Conservation (phyloP, 1,140 invertebrate genomes). For the Drosophila nigromelanica region DNA sequence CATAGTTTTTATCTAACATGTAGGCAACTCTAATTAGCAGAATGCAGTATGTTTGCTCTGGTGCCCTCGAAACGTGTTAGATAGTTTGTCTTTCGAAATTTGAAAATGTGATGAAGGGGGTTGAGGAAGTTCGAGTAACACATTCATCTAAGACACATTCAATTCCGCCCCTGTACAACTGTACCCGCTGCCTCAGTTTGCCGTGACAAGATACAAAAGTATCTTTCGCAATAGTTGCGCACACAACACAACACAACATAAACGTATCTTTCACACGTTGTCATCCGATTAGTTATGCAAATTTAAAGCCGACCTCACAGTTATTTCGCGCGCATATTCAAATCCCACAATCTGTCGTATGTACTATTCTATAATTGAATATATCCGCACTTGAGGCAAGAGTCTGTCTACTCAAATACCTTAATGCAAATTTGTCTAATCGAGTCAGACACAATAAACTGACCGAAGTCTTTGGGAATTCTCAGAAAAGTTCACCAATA, state of each 20-base stretch:
- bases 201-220: slow-evolving; percentile 11
- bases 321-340: slow-evolving; percentile 64
- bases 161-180: not conserved
- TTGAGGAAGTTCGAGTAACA: not conserved
- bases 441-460: slow-evolving; percentile 38
- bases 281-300: slow-evolving; percentile 40
- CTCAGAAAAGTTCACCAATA: slow-evolving; percentile 23
- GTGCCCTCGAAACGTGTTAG: slow-evolving; percentile 32
- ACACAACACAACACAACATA: not conserved
- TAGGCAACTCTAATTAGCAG: slow-evolving; percentile 54
- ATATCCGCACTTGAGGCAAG: slow-evolving; percentile 54
- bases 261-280: slow-evolving; percentile 25
- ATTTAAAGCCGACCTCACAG: slow-evolving; percentile 38
- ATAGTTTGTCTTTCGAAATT: slow-evolving; percentile 27
- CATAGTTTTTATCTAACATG: slow-evolving; percentile 49
- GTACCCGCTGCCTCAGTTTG: not conserved
- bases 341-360: slow-evolving; percentile 50
- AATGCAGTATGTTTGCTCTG: slow-evolving; percentile 36
- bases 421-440: slow-evolving; percentile 32
- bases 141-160: not conserved
- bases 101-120: not conserved
- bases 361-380: slow-evolving; percentile 65
- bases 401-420: slow-evolving; percentile 17
- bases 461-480: slow-evolving; percentile 29
- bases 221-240: slow-evolving; percentile 15